Base-by-base conservation (phyloP, 2,797 vertebrate species). In the Cryptoblepharus egeriae region DNA sequence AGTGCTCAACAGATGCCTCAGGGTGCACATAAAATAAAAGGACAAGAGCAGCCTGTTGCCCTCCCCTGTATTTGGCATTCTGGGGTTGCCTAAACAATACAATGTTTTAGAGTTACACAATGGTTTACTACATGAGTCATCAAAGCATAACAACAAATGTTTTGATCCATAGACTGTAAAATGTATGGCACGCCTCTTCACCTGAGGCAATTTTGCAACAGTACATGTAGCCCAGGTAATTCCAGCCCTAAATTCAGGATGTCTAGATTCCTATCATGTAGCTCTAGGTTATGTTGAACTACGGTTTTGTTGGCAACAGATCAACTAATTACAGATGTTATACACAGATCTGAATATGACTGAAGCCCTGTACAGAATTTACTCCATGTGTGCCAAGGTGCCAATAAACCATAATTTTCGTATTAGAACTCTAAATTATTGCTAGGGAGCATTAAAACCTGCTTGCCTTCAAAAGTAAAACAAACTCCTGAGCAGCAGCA, bases 311-410 rank as follows among this genome's bases (percentile, higher is more conserved):
- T 58, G 60, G 28, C 28, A 61, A 39, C 18, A 45, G 32, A 20
- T 77, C 30, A 52, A 32, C 75, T 65, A 69, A 65, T 77, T 42
- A 24, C 42, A 77, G 75, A 65, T 22, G 10, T 65, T 77, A 65
- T 64, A 32, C 45, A 64, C 18, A 77, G 15, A 77, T 20, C 42
- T 65, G 24, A 3, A n/a, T 8, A 32, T 35, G 63, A 30, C 63
- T 32, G 7, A 57, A 18, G 10, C 55, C 15, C 3, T 57, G 55
- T 57, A 9, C 45, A 49, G 45, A 49, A 49, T 49, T 49, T 49
- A 49, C 45, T 49, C 45, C 45, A 49, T 2, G 11, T 10, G 45
- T 49, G 45, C 45, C n/a, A n/a, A n/a, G n/a, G n/a, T n/a, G n/a
- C n/a, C n/a, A n/a, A n/a, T n/a, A 9, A 49, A 49, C 45, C 45